phyloP scores from a whole-genome alignment of 2,888 invertebrate genomes.

The Erannis defoliaria region DNA sequence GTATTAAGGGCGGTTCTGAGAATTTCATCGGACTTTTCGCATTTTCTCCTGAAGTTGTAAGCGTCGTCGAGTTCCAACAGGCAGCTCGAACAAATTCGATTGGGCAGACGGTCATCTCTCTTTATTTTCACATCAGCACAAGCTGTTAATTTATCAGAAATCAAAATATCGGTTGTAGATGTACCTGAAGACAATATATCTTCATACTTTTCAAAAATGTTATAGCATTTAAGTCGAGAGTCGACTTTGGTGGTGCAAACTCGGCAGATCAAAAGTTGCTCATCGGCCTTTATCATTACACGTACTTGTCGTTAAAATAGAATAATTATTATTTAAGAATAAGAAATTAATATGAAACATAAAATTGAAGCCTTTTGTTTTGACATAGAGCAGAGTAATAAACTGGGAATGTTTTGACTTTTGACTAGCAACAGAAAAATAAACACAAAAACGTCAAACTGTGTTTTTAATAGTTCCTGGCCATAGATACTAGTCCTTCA shows the following conservation, averaged over 20 bases:
- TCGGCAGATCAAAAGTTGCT: constrained; percentile 6
- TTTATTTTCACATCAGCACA: constrained; percentile 66
- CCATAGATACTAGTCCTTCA: too few species aligned
- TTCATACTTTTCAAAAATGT: constrained; percentile 11
- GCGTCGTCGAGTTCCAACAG: constrained; percentile 67
- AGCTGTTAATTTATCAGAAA: constrained; percentile 66
- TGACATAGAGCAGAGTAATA: too few species aligned
- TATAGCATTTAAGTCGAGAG: background rate
- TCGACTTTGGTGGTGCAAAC: constrained; percentile 9
- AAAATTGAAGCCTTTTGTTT: too few species aligned
- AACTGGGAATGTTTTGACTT: too few species aligned
- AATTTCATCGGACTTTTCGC: constrained; percentile 64
- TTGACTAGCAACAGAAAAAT: too few species aligned
- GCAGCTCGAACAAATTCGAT: constrained; percentile 69
- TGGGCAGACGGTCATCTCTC: constrained; percentile 67
- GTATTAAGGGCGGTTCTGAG: constrained; percentile 41
- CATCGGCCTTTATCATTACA: background rate
- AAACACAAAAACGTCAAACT: too few species aligned
- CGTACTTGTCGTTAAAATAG: background rate
- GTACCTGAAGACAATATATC: background rate
- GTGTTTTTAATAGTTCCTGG: too few species aligned
- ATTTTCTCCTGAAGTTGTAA: constrained; percentile 69
- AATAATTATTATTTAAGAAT: too few species aligned
- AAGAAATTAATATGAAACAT: too few species aligned
- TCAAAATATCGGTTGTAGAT: constrained; percentile 59